Base-by-base conservation (phyloP, 2,888 invertebrate genomes). In the Bellardia bayeri region DNA sequence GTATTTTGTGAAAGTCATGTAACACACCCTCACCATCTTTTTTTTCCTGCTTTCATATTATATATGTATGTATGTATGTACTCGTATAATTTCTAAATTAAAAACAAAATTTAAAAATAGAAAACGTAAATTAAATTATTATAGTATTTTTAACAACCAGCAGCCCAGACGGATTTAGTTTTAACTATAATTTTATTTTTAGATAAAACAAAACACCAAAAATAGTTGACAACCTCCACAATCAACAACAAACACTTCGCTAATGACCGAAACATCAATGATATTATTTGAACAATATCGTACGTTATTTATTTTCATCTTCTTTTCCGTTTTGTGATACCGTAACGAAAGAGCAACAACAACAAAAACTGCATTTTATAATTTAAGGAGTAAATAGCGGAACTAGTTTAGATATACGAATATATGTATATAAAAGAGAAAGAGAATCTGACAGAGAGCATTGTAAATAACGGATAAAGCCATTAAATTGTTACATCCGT, bases 401-500 rank as follows among this genome's bases (percentile, higher is more conserved):
- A 74, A 69, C 33, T 61, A 56, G 56, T 45, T 14, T n/a, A 45
- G 9, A 13, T 51, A 45, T 14, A 66, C n/a, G 54, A 33, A 6
- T 6, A 37, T 5, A n/a, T n/a, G n/a, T n/a, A 37, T 56, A 13
- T 13, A 45, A 11, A 64, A 13, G 16, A 66, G 23, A 45, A 16
- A 49, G 42, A 68, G 13, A 66, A n/a, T 8, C 58, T 54, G n/a
- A 1, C 16, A 7, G 45, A 76, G n/a, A n/a, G 23, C 11, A 63
- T 42, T 16, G 69, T 33, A 40, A 72, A 66, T 14, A 83, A 80
- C 82, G 66, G 69, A 83, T 83, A 75, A 75, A 80, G 54, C 83
- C 75, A 86, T 86, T 86, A 76, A 80, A 71, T 75, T 76, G 82
- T 54, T 82, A 80, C 80, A 83, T 80, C 86, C 80, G 82, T 56